Percentiles rank a stretch among this genome's conserved stretches.
Conservation (phyloP, 2,797 vertebrate genomes). For the Typhlichthys subterraneus region DNA sequence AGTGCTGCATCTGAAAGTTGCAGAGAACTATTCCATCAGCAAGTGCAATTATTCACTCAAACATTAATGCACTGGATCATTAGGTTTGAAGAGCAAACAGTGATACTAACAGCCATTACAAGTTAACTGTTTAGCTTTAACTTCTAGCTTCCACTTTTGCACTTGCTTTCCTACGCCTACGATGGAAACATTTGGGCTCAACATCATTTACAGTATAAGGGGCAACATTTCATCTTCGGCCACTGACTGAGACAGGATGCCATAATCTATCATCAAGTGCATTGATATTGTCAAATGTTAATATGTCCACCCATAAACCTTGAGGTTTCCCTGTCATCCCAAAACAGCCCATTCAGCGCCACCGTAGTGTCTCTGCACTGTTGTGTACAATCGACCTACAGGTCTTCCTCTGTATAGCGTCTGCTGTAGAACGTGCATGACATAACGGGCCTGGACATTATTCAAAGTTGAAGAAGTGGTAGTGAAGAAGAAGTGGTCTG, state of each 20-base stretch:
- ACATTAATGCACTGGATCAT: constrained; percentile 24
- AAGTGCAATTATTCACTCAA: constrained; percentile 40
- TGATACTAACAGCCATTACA: too few species aligned
- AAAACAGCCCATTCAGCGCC: constrained; percentile 40
- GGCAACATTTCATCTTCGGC: constrained; percentile 64
- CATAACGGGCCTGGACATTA: constrained; percentile 59
- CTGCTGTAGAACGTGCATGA: constrained; percentile 57
- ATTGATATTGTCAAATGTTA: constrained; percentile 76
- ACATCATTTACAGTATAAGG: constrained; percentile 42
- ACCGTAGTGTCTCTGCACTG: constrained; percentile 36
- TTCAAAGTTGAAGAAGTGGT: constrained; percentile 65
- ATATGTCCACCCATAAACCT: constrained; percentile 70
- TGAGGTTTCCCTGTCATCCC: constrained; percentile 48
- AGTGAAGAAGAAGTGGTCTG: constrained; percentile 25
- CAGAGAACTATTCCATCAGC: constrained; percentile 5
- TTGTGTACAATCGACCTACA: constrained; percentile 48
- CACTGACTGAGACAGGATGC: constrained; percentile 40
- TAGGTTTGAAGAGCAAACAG: constrained; percentile 35
- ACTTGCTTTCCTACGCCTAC: constrained; percentile 42
- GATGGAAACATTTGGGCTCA: constrained; percentile 42
- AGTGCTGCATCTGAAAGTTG: not conserved
- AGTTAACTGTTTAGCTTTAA: too few species aligned
- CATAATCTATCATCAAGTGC: constrained; percentile 65
- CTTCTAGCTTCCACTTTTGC: constrained; percentile 13
- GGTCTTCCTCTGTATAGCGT: constrained; percentile 44